phyloP scores from a whole-genome alignment of 2,888 invertebrate genomes.

The Temnothorax unifasciatus region DNA sequence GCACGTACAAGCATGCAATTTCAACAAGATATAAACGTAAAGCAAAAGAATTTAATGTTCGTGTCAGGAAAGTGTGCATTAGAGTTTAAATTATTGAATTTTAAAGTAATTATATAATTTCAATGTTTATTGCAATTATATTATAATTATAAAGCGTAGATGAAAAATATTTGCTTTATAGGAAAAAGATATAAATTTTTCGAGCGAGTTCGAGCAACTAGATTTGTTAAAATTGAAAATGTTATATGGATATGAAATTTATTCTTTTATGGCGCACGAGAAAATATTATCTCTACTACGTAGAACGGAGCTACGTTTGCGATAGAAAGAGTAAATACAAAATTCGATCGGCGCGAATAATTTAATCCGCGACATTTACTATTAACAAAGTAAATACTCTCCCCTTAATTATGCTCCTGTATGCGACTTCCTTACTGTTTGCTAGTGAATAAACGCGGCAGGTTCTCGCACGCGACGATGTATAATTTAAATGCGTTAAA shows the following conservation, averaged over 20 bases:
- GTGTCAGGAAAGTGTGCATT: not conserved
- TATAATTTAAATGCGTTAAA: conserved; percentile 40
- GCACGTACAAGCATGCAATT: not conserved
- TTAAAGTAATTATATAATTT: conserved; percentile 8
- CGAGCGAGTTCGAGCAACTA: not conserved
- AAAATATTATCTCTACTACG: conserved; percentile 6
- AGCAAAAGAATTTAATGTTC: not conserved
- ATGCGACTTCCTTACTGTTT: conserved; percentile 16
- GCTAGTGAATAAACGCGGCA: conserved; percentile 10
- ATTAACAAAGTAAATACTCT: conserved; percentile 39
- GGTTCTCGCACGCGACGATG: not conserved
- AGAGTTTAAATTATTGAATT: not conserved
- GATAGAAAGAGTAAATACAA: conserved; percentile 12
- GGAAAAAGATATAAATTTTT: not conserved
- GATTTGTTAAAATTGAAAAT: conserved; percentile 1
- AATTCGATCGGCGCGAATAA: conserved; percentile 23
- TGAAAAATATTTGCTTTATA: not conserved
- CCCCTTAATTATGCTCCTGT: conserved; percentile 13
- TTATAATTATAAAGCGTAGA: not conserved
- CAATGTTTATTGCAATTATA: not conserved
- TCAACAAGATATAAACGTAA: not conserved
- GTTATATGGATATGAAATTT: not conserved
- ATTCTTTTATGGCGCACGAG: conserved; percentile 16
- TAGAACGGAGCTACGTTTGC: not conserved
- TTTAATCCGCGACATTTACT: conserved; percentile 36